Base-by-base conservation (phyloP, 2,888 invertebrate species). In the Cerastoderma edule region DNA sequence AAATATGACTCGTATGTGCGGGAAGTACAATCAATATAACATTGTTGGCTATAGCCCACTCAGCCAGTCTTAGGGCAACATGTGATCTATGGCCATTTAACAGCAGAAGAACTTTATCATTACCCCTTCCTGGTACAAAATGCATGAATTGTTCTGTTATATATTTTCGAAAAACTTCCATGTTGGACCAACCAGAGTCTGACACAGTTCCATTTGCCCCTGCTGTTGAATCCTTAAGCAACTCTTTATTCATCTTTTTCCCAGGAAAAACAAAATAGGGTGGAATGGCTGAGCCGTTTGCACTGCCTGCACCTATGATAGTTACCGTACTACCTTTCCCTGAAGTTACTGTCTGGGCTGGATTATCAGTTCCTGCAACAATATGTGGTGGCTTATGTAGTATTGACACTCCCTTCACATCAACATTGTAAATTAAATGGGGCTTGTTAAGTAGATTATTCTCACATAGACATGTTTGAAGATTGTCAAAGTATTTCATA, bases 91-190 rank as follows among this genome's bases (percentile, higher is more conserved):
- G n/a, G n/a, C n/a, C 77, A 70, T 63, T 32, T 19, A 77, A 56
- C 3, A 80, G 46, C 1, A 80, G 46, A 0, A 78, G 66, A 16
- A 69, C 16, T n/a, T 24, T 53, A 3, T 67, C 10, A 24, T 56
- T 53, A 16, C 10, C 64, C 5, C 60, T 19, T 13, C 32, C 60
- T 6, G 77, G 78, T n/a, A 70, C 48, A 54, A 65, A 67, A n/a
- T 75, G 67, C 1, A 77, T n/a, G 39, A 81, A 75, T 44, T 81
- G 75, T 2, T 74, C 44, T 19, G 64, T 60, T 4, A 80, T 39
- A 35, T 76, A 77, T 24, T 74, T 6, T 56, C 64, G 2, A 33
- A 76, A 80, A 13, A 80, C 27, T 10, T 22, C 63, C 1, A 53
- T 24, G 46, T 72, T 75, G 1, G 73, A 72, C 75, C 72, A 73